Evolutionary conservation across 2,113 vertebrate species (phyloP).

Genomic region (Cyprinodon brontotheroides): DNA sequence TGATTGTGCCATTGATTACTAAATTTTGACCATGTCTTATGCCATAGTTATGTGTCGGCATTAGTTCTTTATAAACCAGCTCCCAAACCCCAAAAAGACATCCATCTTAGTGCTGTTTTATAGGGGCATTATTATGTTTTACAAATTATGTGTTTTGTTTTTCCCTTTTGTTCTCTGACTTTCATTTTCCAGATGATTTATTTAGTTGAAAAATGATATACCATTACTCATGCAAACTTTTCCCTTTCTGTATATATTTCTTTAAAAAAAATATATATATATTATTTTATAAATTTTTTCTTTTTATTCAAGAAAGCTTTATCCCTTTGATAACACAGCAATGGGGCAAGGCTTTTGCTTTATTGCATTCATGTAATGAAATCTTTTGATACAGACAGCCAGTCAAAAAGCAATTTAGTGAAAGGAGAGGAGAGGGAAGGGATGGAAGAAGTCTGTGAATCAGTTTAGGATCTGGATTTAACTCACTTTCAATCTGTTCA

Average conservation of each 20-base stretch:
- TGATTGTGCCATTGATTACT: no score
- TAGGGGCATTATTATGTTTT: background rate
- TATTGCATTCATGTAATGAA: constrained; percentile 72
- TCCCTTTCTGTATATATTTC: no score
- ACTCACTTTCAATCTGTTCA: constrained; percentile 41
- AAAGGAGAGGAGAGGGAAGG: constrained; percentile 22
- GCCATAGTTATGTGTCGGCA: no score
- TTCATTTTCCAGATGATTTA: background rate
- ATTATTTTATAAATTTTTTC: constrained; percentile 48
- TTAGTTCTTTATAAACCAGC: background rate
- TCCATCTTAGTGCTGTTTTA: background rate
- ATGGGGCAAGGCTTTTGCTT: constrained; percentile 47
- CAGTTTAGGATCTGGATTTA: constrained; percentile 31
- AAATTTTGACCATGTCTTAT: no score
- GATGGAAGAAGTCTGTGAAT: constrained; percentile 23
- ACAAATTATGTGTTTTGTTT: constrained; percentile 45
- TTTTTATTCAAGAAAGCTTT: constrained; percentile 59
- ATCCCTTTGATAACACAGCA: constrained; percentile 61
- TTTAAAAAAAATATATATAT: background rate
- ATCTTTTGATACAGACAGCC: constrained; percentile 59
- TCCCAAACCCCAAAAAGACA: background rate
- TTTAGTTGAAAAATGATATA: constrained; percentile 51
- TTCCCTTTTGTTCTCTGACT: constrained; percentile 56
- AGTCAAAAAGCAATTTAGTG: constrained; percentile 46
- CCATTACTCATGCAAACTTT: constrained; percentile 25